phyloP scores from a whole-genome alignment of 2,113 vertebrate species.

The Dasyurus viverrinus region DNA sequence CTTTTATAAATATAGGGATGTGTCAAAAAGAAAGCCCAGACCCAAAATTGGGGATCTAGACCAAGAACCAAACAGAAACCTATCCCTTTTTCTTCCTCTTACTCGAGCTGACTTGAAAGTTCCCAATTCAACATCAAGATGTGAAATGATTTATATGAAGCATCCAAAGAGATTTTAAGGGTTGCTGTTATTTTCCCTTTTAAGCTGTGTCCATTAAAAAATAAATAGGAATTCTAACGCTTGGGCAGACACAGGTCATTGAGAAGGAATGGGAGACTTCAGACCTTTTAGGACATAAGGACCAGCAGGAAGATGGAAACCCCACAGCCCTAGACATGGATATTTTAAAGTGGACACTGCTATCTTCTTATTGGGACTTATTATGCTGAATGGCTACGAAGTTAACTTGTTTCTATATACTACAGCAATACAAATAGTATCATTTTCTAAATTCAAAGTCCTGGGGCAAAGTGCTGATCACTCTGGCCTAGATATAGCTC shows the following conservation, averaged over 20 bases:
- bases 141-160: background rate
- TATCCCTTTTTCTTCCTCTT: background rate
- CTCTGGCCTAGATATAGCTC: background rate
- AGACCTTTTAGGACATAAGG: background rate
- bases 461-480: background rate
- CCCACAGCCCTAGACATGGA: background rate
- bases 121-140: background rate
- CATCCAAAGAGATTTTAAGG: background rate
- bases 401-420: background rate
- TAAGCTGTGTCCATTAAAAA: background rate
- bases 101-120: background rate
- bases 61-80: background rate
- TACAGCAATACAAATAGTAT: background rate
- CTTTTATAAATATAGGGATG: background rate
- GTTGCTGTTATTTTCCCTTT: no score
- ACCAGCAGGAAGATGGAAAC: background rate
- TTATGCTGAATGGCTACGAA: background rate
- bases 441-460: background rate
- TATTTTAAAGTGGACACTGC: background rate
- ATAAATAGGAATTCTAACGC: background rate
- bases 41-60: background rate
- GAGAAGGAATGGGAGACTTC: background rate
- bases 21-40: background rate
- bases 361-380: background rate
- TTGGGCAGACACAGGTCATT: background rate